Base-by-base conservation (phyloP, 2,113 vertebrate genomes). In the Ursus arctos region DNA sequence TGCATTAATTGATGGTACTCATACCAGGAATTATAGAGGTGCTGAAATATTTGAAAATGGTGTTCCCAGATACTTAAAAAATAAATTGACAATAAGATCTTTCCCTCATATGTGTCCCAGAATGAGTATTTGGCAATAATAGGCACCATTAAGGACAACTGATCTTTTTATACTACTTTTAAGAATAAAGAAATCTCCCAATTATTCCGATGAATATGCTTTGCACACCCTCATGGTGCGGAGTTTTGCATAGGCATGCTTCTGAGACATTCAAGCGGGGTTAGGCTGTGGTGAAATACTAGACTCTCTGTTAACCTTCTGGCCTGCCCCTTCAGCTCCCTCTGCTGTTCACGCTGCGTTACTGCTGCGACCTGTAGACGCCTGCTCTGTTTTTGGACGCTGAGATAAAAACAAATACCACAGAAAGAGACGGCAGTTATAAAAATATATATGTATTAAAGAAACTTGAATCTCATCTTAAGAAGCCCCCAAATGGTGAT, bases 261-360 rank as follows among this genome's bases (percentile, higher is more conserved):
- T 40, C 47, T 0, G 4, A 8, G 21, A 15, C 55, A 3, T 51
- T 31, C 16, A 3, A 21, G 61, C 0, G 0, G 24, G 13, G 4
- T 18, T 82, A 31, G n/a, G 26, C 8, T 4, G 0, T 7, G 5
- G n/a, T 43, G 63, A 94, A 76, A 59, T 10, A 6, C 15, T 4
- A 19, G 11, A 6, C 22, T 80, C 71, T 1, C 49, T 5, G 4
- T 36, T 84, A 69, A 8, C 33, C 2, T 12, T 2, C 31, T 69
- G 9, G 21, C 63, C 53, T 92, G 63, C 8, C n/a, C 47, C 83
- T 95, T 33, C 1, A 1, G 24, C 97, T 76, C 97, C 87, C 96
- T 96, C 98, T 98, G 63, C 69, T 98, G 98, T 61, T 87, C 84
- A 55, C 4, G 1, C 1, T 69, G 47, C 4, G 10, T 94, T 96